Conservation (phyloP, 1,140 invertebrate species). For the Diprion similis region DNA sequence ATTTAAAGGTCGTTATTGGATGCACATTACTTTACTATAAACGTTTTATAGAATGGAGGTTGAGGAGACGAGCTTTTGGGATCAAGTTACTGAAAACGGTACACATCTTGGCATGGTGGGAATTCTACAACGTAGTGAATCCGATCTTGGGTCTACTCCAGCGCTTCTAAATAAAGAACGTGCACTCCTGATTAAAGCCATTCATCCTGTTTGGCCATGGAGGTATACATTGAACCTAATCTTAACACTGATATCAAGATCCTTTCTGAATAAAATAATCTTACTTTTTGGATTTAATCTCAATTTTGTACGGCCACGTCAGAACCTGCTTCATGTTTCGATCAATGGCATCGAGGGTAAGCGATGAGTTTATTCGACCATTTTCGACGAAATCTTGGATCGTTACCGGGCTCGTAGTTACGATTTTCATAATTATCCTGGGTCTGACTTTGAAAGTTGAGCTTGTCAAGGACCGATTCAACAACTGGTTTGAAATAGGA, state of each 20-base stretch:
- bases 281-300: neutral
- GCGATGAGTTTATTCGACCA: constrained; percentile 38
- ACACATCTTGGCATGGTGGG: constrained; percentile 25
- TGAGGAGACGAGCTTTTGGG: constrained; percentile 8
- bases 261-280: neutral
- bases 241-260: neutral
- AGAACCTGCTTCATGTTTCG: constrained; percentile 45
- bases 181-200: constrained; percentile 27
- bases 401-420: constrained; percentile 19
- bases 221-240: constrained; percentile 17
- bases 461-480: constrained; percentile 19
- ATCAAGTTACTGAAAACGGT: constrained; percentile 9
- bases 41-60: constrained; percentile 17
- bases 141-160: constrained; percentile 33
- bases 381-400: constrained; percentile 38
- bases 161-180: constrained; percentile 36
- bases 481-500: constrained; percentile 28
- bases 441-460: constrained; percentile 35
- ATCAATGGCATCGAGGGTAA: constrained; percentile 33
- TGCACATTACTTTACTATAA: too few species aligned
- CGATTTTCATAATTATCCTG: constrained; percentile 32
- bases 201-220: constrained; percentile 39
- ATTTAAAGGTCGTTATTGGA: too few species aligned
- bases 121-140: constrained; percentile 27
- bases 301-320: constrained; percentile 1